Evolutionary conservation across 2,113 vertebrate genomes (phyloP).

Genomic region (Microcebus tavaratra): DNA sequence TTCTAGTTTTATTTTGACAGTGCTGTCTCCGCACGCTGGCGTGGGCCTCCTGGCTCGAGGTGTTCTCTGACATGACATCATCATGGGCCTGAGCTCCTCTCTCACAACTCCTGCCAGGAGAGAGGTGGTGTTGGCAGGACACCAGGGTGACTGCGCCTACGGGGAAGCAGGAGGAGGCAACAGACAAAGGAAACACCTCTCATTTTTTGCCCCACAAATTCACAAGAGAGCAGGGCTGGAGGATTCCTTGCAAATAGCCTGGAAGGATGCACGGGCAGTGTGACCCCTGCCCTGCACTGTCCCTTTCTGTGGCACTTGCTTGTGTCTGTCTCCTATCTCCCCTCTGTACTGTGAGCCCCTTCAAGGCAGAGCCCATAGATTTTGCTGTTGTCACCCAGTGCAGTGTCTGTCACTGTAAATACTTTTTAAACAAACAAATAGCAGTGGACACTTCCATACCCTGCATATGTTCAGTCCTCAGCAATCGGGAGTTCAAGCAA

Average conservation of each 20-base stretch:
- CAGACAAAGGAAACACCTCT: neutral
- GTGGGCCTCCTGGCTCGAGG: neutral
- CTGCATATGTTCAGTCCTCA: neutral
- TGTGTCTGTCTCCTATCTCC: neutral
- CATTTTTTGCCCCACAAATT: neutral
- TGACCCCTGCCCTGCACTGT: rapidly evolving
- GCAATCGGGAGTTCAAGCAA: neutral
- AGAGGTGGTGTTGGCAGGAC: neutral
- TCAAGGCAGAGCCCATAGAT: neutral
- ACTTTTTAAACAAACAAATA: neutral
- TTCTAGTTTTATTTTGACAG: neutral
- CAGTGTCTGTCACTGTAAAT: neutral
- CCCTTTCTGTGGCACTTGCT: neutral
- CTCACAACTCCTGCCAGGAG: neutral
- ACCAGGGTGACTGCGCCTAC: neutral
- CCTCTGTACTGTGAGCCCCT: neutral
- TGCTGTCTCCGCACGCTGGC: neutral
- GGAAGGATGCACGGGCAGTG: neutral
- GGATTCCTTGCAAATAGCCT: neutral
- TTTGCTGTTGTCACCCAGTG: neutral
- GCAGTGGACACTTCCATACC: neutral
- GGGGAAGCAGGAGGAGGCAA: neutral
- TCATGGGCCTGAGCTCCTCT: neutral
- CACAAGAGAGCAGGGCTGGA: neutral
- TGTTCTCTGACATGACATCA: conserved; percentile 18